Evolutionary conservation across 2,113 vertebrate genomes (phyloP).

Genomic region (Platysternon megacephalum): DNA sequence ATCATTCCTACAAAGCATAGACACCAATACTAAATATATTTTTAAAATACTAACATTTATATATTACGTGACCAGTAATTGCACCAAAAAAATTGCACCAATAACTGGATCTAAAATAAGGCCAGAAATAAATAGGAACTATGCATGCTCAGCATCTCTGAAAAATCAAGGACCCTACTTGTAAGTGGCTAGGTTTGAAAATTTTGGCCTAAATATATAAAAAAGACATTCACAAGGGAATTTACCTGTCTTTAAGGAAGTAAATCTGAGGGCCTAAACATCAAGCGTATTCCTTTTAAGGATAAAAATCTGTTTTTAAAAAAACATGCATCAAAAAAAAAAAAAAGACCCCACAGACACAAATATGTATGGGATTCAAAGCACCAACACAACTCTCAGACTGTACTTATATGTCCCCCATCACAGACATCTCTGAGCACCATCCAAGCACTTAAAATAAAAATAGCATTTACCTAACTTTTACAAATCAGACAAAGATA

Average conservation of each 20-base stretch:
- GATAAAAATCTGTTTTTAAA: background rate
- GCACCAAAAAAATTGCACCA: background rate
- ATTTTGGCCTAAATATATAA: background rate
- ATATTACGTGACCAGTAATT: accelerated
- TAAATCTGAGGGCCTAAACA: background rate
- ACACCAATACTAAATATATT: background rate
- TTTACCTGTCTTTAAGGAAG: background rate
- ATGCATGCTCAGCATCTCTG: background rate
- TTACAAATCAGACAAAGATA: background rate
- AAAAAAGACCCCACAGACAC: background rate
- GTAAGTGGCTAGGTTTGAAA: background rate
- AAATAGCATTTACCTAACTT: background rate
- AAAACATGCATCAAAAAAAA: background rate
- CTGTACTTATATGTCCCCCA: background rate
- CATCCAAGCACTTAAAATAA: accelerated
- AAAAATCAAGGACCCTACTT: background rate
- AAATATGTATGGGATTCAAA: background rate
- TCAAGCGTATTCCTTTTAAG: background rate
- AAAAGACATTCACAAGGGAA: background rate
- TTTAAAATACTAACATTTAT: background rate
- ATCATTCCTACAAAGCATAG: background rate
- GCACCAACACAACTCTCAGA: background rate
- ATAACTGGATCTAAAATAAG: background rate
- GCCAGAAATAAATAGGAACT: background rate
- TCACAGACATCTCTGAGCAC: background rate